These are phyloP conservation scores for Carcina quercana DNA, from an alignment of 2,888 invertebrate genomes.

Conservation along the genomic window DNA sequence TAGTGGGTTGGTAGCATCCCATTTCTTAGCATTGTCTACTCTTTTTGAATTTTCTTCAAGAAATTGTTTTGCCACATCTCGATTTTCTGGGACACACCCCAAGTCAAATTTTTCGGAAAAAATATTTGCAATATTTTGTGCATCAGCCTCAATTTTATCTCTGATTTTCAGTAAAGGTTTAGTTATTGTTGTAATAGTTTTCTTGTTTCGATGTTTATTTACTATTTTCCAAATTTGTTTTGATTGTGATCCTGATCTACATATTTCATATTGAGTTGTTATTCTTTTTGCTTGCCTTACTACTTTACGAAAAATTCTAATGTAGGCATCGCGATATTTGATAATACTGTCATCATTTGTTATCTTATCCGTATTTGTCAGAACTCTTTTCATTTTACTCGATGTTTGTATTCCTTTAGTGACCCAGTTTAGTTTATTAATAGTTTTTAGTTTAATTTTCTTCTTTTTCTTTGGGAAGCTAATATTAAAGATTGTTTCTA, in stretches of 20 bases:
- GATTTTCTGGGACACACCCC: no score
- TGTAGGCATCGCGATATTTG: background rate
- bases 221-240: background rate
- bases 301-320: slow-evolving; percentile 2
- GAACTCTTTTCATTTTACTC: slow-evolving; percentile 5
- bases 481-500: background rate
- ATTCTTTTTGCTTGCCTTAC: background rate
- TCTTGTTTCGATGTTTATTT: background rate
- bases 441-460: background rate
- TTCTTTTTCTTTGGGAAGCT: background rate
- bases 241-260: background rate
- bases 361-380: background rate
- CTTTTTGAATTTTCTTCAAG: no score
- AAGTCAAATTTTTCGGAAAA: background rate
- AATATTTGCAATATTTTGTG: background rate
- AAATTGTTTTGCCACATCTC: no score
- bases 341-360: background rate
- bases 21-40: no score
- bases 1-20: no score
- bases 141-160: background rate
- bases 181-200: no score
- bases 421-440: background rate
- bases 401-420: slow-evolving; percentile 2
- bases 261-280: background rate
- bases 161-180: background rate